A percentile compares a stretch with the other conserved stretches of the same genome.
phyloP scores from a whole-genome alignment of 2,113 vertebrate species.

The Xenopus laevis region DNA sequence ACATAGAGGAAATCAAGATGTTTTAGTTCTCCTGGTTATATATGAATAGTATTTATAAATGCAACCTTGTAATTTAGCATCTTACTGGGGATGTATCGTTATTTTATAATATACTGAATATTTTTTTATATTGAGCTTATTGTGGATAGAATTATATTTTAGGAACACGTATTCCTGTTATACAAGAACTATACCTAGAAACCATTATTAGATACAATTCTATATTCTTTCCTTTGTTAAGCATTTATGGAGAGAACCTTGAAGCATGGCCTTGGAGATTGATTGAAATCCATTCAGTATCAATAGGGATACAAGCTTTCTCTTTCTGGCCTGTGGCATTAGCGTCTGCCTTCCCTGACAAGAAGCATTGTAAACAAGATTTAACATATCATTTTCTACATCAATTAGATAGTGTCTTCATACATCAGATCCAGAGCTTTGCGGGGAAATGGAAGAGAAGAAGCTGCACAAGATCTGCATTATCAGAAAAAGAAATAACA shows the following conservation, averaged over 20 bases:
- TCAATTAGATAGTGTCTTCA: conserved; percentile 59
- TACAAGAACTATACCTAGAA: conserved; percentile 52
- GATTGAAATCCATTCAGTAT: conserved; percentile 55
- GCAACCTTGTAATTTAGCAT: no score
- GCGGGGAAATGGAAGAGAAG: conserved; percentile 54
- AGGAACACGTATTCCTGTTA: neutral
- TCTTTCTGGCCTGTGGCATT: conserved; percentile 42
- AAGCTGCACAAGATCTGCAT: neutral
- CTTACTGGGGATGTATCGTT: no score
- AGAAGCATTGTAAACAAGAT: conserved; percentile 56
- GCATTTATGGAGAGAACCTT: conserved; percentile 64
- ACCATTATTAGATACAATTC: conserved; percentile 58
- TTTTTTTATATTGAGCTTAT: no score
- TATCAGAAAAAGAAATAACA: neutral
- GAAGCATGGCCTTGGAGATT: conserved; percentile 54
- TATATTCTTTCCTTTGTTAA: conserved; percentile 46
- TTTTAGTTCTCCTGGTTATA: no score
- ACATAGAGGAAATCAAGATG: no score
- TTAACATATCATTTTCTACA: conserved; percentile 59
- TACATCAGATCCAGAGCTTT: conserved; percentile 69
- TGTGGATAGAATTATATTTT: no score
- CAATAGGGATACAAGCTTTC: conserved; percentile 51
- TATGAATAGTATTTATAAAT: no score
- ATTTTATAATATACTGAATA: no score
- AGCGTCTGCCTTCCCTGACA: conserved; percentile 50